Evolutionary conservation across 2,797 vertebrate species (phyloP).

Genomic region (Siniperca scherzeri): DNA sequence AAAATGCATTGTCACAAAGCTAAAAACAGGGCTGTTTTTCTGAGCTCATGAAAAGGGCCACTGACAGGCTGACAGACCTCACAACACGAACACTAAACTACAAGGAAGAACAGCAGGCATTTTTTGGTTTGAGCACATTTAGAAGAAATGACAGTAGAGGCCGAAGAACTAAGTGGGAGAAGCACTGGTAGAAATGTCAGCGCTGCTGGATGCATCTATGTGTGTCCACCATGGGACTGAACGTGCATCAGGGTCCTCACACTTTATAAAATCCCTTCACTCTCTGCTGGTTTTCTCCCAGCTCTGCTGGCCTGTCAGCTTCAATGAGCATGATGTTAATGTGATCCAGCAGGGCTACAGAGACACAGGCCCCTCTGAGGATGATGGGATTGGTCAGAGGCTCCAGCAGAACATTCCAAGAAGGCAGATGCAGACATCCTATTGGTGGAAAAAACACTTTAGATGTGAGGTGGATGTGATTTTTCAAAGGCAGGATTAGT

Average conservation of each 20-base stretch:
- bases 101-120: slow-evolving; percentile 36
- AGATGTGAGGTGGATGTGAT: slow-evolving; percentile 39
- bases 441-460: slow-evolving; percentile 47
- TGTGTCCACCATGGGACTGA: slow-evolving; percentile 40
- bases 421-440: slow-evolving; percentile 28
- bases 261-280: slow-evolving; percentile 55
- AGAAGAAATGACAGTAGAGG: slow-evolving; percentile 35
- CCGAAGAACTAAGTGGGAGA: slow-evolving; percentile 29
- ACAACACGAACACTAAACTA: slow-evolving; percentile 17
- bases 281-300: slow-evolving; percentile 63
- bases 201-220: slow-evolving; percentile 38
- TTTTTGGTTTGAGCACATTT: slow-evolving; percentile 34
- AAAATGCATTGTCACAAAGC: no score
- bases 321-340: slow-evolving; percentile 69
- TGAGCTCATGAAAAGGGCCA: no score
- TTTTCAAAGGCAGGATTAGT: slow-evolving; percentile 37
- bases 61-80: slow-evolving; percentile 27
- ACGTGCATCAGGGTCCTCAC: slow-evolving; percentile 60
- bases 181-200: slow-evolving; percentile 44
- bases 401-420: slow-evolving; percentile 46
- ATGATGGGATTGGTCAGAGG: slow-evolving; percentile 61
- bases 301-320: slow-evolving; percentile 68
- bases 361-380: slow-evolving; percentile 52
- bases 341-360: slow-evolving; percentile 71
- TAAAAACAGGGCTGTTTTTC: no score